These are phyloP conservation scores for Plectropomus leopardus DNA, from an alignment of 2,113 vertebrate genomes.

Conservation along the genomic window DNA sequence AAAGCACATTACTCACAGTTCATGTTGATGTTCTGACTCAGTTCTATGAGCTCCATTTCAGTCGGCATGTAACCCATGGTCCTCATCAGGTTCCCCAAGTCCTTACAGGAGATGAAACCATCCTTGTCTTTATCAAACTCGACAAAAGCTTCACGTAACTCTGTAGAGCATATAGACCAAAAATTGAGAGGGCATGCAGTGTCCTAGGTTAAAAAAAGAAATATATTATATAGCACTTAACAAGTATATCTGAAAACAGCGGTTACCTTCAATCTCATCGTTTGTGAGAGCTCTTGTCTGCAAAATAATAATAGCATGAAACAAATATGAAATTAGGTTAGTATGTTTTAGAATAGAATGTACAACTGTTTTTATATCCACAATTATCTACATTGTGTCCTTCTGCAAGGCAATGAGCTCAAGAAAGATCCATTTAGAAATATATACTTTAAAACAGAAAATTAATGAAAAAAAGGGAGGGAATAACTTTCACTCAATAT, in stretches of 20 bases:
- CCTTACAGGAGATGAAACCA: slow-evolving; percentile 95
- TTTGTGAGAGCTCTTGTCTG: slow-evolving; percentile 75
- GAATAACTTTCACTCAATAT: too few species aligned
- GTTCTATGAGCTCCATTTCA: slow-evolving; percentile 97
- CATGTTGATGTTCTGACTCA: slow-evolving; percentile 98
- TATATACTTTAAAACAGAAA: background rate
- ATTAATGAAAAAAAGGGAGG: too few species aligned
- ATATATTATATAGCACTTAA: background rate
- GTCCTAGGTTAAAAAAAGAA: background rate
- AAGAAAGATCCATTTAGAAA: too few species aligned
- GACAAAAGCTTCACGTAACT: slow-evolving; percentile 93
- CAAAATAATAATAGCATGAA: slow-evolving; percentile 42
- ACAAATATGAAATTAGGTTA: background rate
- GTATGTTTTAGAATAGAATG: background rate
- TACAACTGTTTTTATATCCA: background rate
- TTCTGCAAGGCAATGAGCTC: too few species aligned
- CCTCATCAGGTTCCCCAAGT: slow-evolving; percentile 97
- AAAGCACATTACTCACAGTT: slow-evolving; percentile 88
- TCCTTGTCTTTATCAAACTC: slow-evolving; percentile 98
- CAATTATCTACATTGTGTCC: too few species aligned
- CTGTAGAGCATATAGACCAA: slow-evolving; percentile 73
- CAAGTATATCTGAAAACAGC: background rate
- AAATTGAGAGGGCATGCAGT: background rate
- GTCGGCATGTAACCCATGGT: slow-evolving; percentile 99
- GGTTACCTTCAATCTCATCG: slow-evolving; percentile 84